Conservation (phyloP, 2,888 invertebrate species). For the Toxonevra muliebris region DNA sequence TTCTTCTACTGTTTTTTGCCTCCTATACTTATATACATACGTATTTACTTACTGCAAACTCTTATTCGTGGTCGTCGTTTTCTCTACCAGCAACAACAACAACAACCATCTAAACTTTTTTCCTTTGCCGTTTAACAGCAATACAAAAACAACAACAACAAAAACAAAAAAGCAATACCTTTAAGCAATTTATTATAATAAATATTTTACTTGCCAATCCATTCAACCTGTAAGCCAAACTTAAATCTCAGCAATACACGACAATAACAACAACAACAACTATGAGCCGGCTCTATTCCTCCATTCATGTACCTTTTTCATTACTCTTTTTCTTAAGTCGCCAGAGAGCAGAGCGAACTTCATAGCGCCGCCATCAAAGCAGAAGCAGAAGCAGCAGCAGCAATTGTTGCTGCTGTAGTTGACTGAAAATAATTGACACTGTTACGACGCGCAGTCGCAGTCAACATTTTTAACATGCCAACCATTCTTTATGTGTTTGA, state of each 20-base stretch:
- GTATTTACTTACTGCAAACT: too few relatives aligned
- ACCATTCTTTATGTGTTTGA: constrained; percentile 29
- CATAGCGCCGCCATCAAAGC: too few relatives aligned
- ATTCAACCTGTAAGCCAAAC: constrained; percentile 33
- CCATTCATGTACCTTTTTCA: neutral
- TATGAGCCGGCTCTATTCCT: neutral
- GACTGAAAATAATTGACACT: too few relatives aligned
- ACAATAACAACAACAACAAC: neutral
- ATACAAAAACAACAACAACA: too few relatives aligned
- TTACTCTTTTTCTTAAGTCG: neutral
- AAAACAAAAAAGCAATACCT: constrained; percentile 13
- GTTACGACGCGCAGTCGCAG: neutral
- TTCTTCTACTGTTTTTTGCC: too few relatives aligned
- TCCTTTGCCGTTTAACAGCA: too few relatives aligned
- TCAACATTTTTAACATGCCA: constrained; percentile 36
- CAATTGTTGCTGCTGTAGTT: too few relatives aligned
- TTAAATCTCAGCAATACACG: constrained; percentile 16
- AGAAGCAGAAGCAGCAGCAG: too few relatives aligned
- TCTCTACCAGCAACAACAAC: neutral
- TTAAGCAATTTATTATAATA: constrained; percentile 37
- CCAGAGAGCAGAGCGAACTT: too few relatives aligned
- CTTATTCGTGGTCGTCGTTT: too few relatives aligned
- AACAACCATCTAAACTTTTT: neutral
- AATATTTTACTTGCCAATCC: constrained; percentile 22
- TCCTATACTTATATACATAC: too few relatives aligned